Base-by-base conservation (phyloP, 2,888 invertebrate genomes). In the Drosophila macrospina region DNA sequence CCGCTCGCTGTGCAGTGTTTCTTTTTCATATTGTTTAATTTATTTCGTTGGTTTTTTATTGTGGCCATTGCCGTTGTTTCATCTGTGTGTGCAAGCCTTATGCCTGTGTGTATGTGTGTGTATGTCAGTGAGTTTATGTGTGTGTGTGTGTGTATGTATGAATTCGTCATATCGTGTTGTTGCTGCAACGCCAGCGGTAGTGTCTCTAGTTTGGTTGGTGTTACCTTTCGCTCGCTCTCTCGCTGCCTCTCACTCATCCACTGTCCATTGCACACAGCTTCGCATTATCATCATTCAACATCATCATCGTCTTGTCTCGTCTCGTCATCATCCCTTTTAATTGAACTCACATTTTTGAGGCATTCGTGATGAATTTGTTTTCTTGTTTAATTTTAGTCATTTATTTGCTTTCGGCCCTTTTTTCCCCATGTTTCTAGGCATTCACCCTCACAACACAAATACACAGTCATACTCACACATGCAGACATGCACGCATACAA, bases 21-120 rank as follows among this genome's bases (percentile, higher is more conserved):
- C 80, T 78, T 84, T 84, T 84, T 86, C 86, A 86, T 84, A 86
- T 86, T 86, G 86, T 86, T 84, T 86, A 84, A 84, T 84, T 84
- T 84, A 84, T 84, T 83, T 84, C 80, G 86, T 83, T 86, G 86
- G 80, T 72, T 86, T 84, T 84, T 84, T 83, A 83, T 81, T 86
- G 76, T 83, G 86, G 76, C 73, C 47, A 62, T 67, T 65, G 64
- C 70, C 62, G 60, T 55, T 47, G 69, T 52, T 70, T 48, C 32
- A 44, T 56, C 11, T 54, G 57, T 68, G 36, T 67, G 45, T 42
- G 47, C 34, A 16, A n/a, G n/a, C n/a, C n/a, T n/a, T 41, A 3
- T 20, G 20, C 20, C 28, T 28, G 28, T 28, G 28, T 1, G 8
- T 28, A 6, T 1, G 2, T 6, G 2, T 26, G 5, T 47, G 30